Evolutionary conservation across 92 coral and sea anemone genomes (phyloP), one percentile per base, ranked within the genome.

Genomic region (Epizoanthus rinbou): DNA sequence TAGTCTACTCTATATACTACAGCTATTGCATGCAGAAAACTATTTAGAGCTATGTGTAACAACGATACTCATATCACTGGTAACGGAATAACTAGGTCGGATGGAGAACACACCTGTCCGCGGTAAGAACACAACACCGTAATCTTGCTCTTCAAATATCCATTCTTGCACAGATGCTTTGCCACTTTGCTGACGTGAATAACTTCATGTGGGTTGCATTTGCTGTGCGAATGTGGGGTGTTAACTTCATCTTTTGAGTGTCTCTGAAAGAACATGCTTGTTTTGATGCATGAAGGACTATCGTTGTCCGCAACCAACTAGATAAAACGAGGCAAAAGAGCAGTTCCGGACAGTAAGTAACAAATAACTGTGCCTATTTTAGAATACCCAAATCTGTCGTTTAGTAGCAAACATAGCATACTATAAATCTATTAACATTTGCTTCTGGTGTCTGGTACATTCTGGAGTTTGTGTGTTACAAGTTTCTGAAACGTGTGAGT

Each of bases 51-150:
- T 35, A n/a, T n/a, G n/a, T n/a, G n/a, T n/a, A n/a, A n/a, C n/a
- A n/a, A n/a, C n/a, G n/a, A n/a, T n/a, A n/a, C n/a, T n/a, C n/a
- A n/a, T n/a, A n/a, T n/a, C n/a, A n/a, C n/a, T n/a, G 52, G 52
- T 45, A 5, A 5, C 6, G 52, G 10, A 45, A 8, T 45, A 45
- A 45, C 1, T 45, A 45, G 52, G 52, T 45, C 10, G 6, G 52
- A 45, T 69, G 18, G 28, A 15, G 25, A 17, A 84, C 84, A 45
- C 59, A 73, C 98, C 98, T 95, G 98, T 5, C 97, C 97, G 4
- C 94, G 97, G 74, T 95, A 95, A 9, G 98, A 87, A 24, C 98
- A 95, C 25, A 95, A 79, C 63, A 95, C 89, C 22, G 98, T 95
- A 45, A 95, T 86, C 54, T 80, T 62, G 10, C 62, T 18, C 57